Conservation (phyloP, 2,888 invertebrate genomes). For the Lutraria lutraria region DNA sequence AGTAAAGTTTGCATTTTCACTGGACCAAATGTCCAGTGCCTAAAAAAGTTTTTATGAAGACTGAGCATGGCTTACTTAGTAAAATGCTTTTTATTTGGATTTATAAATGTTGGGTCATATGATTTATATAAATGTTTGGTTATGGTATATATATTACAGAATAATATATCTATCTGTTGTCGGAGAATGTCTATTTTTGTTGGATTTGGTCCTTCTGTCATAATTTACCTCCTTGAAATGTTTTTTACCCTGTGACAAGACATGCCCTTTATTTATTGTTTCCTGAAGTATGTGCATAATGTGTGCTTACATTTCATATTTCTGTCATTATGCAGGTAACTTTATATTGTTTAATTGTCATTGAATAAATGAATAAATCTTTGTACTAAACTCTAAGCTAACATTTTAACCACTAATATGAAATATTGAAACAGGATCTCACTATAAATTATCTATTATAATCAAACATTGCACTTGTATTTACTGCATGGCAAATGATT, state of each 20-base stretch:
- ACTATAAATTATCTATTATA: background rate
- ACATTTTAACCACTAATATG: background rate
- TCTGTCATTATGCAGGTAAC: too few species aligned
- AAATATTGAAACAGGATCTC: background rate
- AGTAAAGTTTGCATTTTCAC: too few species aligned
- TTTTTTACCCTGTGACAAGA: background rate
- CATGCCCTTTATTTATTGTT: too few species aligned
- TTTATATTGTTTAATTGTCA: too few species aligned
- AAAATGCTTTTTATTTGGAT: slow-evolving; percentile 9
- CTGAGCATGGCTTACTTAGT: slow-evolving; percentile 1
- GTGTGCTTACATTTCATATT: too few species aligned
- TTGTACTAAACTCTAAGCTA: background rate
- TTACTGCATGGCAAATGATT: slow-evolving; percentile 7
- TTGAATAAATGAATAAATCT: background rate
- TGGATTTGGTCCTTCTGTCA: background rate
- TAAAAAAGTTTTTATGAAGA: too few species aligned
- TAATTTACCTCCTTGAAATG: background rate
- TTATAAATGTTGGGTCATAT: background rate
- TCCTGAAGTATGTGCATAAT: too few species aligned
- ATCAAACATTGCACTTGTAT: slow-evolving; percentile 1
- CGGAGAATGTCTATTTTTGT: background rate
- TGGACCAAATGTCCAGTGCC: too few species aligned
- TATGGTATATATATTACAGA: background rate
- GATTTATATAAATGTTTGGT: slow-evolving; percentile 1
- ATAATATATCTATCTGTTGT: background rate